Evolutionary conservation across 1,140 invertebrate genomes (phyloP).

Genomic region (Luehdorfia chinensis): DNA sequence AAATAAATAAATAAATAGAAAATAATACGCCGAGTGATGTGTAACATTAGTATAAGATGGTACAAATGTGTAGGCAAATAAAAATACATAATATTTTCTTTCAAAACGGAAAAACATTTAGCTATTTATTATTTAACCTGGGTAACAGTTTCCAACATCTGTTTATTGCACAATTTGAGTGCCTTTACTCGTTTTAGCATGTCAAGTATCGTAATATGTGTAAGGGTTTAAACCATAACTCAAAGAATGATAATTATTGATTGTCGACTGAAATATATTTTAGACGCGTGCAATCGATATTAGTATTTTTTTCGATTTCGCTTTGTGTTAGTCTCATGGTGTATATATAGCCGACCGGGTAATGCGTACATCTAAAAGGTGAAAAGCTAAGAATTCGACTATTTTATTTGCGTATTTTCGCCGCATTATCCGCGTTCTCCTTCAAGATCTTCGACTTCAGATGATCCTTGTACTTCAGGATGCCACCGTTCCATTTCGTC

Average conservation of each 20-base stretch:
- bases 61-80: background rate
- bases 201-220: background rate
- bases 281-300: no score
- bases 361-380: conserved; percentile 16
- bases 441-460: conserved; percentile 90
- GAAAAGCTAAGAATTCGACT: conserved; percentile 21
- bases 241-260: no score
- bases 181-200: background rate
- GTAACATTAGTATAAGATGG: no score
- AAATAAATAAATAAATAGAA: background rate
- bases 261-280: no score
- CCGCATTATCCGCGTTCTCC: conserved; percentile 77
- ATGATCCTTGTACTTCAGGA: conserved; percentile 97
- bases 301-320: no score
- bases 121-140: background rate
- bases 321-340: no score
- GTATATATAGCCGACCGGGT: conserved; percentile 13
- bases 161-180: background rate
- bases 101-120: background rate
- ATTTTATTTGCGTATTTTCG: conserved; percentile 66
- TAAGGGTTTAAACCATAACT: no score
- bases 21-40: background rate
- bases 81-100: background rate
- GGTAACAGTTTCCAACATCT: background rate
- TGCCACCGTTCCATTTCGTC: conserved; percentile 98